Conservation (phyloP, 2,888 invertebrate genomes). For the Ectemnius cavifrons region DNA sequence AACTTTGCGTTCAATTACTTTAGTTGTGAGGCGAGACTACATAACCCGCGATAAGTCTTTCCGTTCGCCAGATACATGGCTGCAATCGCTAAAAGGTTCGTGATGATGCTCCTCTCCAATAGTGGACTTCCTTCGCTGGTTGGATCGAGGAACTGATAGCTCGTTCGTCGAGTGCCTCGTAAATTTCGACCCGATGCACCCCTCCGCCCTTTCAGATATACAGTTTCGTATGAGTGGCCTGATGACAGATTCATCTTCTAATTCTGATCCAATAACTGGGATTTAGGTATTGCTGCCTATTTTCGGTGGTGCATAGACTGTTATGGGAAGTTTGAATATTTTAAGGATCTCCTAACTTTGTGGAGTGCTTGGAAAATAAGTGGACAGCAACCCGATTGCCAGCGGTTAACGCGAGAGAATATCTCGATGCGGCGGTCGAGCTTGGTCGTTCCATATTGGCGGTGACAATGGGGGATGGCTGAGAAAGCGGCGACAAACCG, state of each 20-base stretch:
- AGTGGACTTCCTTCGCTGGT: constrained; percentile 37
- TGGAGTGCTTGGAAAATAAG: too few relatives aligned
- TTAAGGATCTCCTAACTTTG: too few relatives aligned
- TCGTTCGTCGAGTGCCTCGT: constrained; percentile 29
- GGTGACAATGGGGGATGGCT: constrained; percentile 46
- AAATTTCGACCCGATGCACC: constrained; percentile 28
- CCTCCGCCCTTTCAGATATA: background rate
- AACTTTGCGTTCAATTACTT: constrained; percentile 70
- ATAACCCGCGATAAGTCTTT: constrained; percentile 68
- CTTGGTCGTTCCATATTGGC: constrained; percentile 64
- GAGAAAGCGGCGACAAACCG: constrained; percentile 48
- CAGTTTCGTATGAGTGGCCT: too few relatives aligned
- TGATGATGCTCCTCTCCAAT: constrained; percentile 40
- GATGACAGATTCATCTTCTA: constrained; percentile 1
- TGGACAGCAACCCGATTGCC: too few relatives aligned
- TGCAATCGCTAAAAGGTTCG: constrained; percentile 74
- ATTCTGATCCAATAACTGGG: too few relatives aligned
- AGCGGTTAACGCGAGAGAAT: too few relatives aligned
- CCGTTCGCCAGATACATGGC: constrained; percentile 66
- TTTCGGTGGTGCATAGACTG: too few relatives aligned
- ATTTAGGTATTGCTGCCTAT: too few relatives aligned
- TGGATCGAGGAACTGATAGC: constrained; percentile 23
- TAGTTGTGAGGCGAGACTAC: constrained; percentile 40
- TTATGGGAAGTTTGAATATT: too few relatives aligned
- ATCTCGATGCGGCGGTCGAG: too few relatives aligned